phyloP scores from a whole-genome alignment of 2,888 invertebrate genomes.

The Epirrhoe tristata region DNA sequence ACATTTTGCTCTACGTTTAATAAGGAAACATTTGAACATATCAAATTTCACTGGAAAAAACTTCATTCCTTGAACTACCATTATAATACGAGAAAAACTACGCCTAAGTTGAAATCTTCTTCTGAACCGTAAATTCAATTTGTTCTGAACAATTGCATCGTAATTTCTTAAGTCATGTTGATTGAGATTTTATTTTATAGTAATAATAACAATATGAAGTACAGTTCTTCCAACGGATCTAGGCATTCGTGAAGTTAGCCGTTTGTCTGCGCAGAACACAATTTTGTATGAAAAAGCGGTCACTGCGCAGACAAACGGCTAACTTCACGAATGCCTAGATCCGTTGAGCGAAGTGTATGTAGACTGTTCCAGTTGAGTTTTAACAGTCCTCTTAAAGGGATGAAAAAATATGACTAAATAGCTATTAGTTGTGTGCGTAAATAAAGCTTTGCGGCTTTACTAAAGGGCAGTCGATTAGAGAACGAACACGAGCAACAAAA shows the following conservation, averaged over 20 bases:
- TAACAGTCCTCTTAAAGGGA: slow-evolving; percentile 3
- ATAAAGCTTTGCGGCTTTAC: slow-evolving; percentile 60
- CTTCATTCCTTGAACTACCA: neutral
- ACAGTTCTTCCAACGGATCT: no score
- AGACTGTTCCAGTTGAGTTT: slow-evolving; percentile 2
- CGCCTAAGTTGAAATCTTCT: neutral
- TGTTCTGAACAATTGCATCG: neutral
- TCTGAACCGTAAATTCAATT: neutral
- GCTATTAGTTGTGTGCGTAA: slow-evolving; percentile 50
- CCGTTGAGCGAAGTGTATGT: no score
- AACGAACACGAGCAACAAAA: slow-evolving; percentile 63
- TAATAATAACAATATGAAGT: slow-evolving; percentile 9
- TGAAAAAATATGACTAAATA: slow-evolving; percentile 50
- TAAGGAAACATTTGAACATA: slow-evolving; percentile 18
- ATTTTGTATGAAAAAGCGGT: no score
- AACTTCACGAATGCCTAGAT: no score
- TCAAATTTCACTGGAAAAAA: slow-evolving; percentile 20
- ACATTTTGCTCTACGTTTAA: slow-evolving; percentile 35
- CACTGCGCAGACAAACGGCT: no score
- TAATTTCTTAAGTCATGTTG: neutral
- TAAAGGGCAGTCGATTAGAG: slow-evolving; percentile 70
- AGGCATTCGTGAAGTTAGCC: no score
- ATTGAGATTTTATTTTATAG: neutral
- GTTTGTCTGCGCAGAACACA: no score
- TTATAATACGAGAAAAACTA: neutral